Base-by-base conservation (phyloP, 2,888 invertebrate genomes). In the Torymus aiolomorphi region DNA sequence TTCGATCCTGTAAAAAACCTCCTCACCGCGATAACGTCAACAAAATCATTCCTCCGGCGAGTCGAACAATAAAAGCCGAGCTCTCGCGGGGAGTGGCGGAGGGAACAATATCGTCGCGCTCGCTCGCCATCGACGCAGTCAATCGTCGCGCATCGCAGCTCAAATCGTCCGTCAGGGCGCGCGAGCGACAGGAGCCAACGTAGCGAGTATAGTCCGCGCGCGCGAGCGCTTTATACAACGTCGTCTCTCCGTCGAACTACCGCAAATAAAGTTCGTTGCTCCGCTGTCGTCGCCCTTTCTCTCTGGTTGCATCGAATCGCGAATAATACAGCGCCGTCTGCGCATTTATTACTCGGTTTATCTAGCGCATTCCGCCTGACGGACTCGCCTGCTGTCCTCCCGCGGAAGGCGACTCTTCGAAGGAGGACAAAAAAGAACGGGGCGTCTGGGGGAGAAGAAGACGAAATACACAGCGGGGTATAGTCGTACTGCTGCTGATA, bases 271-370 rank as follows among this genome's bases (percentile, higher is more conserved):
- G 31, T 31, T 31, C 31, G 31, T 31, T 31, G 31, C 8, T 31
- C 20, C 8, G 4, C 61, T 12, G 2, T 63, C 11, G 10, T 13
- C 49, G n/a, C 56, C 2, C 16, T 0, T 14, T 16, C 54, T 42
- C 54, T 20, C 4, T 69, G 52, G 54, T 52, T 2, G 51, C 31
- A 51, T 62, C 42, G 61, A 76, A 59, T 67, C 52, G 67, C 59
- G 16, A 66, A 67, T 69, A 67, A 69, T 54, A 20, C 11, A 11
- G 31, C 42, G 31, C 16, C 24, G 11, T 12, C 42, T 31, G 65
- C 54, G 66, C 66, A 72, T 78, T 78, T 78, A 78, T 78, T 78
- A 78, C 78, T 73, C 56, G 69, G 78, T 78, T 74, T 78, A 78
- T 78, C 78, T 78, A 69, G 69, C 20, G 57, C 62, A 78, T 74